Percentiles rank a stretch among this genome's conserved stretches.
phyloP scores from a whole-genome alignment of 2,888 invertebrate species.

The Caenorhabditis sp. region DNA sequence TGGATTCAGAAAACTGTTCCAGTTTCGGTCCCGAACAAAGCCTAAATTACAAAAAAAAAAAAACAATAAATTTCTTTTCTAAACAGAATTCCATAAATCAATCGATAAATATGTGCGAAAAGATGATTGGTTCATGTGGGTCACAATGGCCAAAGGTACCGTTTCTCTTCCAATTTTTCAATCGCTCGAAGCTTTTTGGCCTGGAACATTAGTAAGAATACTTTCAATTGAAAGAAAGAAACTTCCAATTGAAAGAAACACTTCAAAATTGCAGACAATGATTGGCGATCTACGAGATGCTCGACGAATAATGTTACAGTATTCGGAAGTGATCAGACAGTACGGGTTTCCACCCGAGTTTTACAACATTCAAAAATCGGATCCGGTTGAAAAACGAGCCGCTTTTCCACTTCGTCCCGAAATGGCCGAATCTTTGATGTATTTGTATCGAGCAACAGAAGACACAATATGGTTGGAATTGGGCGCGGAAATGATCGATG shows the following conservation, averaged over 20 bases:
- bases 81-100: constrained; percentile 72
- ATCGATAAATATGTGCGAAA: constrained; percentile 78
- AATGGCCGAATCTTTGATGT: constrained; percentile 92
- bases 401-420: constrained; percentile 96
- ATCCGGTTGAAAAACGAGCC: constrained; percentile 77
- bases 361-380: constrained; percentile 83
- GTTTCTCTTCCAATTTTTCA: constrained; percentile 97
- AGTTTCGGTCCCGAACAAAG: no score
- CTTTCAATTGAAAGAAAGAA: no score
- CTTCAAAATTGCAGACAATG: constrained; percentile 73
- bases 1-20: no score
- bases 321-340: constrained; percentile 94
- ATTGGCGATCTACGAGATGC: constrained; percentile 87
- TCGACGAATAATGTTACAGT: constrained; percentile 86
- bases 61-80: not conserved
- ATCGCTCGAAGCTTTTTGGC: constrained; percentile 97
- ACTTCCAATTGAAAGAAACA: no score
- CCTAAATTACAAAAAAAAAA: not conserved
- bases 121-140: constrained; percentile 99
- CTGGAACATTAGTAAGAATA: constrained; percentile 81
- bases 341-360: constrained; percentile 98
- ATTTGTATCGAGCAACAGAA: constrained; percentile 86
- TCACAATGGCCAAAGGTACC: constrained; percentile 85
- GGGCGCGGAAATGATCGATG: constrained; percentile 87
- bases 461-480: constrained; percentile 90